Base-by-base conservation (phyloP, 2,888 invertebrate species). In the Coleophora deauratella region DNA sequence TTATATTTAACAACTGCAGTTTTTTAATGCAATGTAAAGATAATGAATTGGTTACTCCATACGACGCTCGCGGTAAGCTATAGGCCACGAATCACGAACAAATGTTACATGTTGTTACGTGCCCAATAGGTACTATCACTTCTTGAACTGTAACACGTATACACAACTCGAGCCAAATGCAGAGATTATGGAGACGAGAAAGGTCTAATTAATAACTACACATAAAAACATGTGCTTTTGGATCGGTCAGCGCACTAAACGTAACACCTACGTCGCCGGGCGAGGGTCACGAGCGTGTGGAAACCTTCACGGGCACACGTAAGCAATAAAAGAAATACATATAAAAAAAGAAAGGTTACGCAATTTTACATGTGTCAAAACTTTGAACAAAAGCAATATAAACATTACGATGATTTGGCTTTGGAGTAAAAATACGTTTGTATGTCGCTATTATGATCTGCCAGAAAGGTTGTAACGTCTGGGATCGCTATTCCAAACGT, bases 301-400 rank as follows among this genome's bases (percentile, higher is more conserved):
- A 77, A 79, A 81, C 77, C 81, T 80, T 81, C 78, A 77, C 69
- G 62, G 66, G 63, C 79, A 84, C 85, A 85, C 85, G 85, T 85
- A 84, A 80, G 85, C 82, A 82, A 75, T 73, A 71, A 71, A 71
- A 21, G 69, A 69, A 75, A 73, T 57, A 71, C 68, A n/a, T n/a
- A n/a, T n/a, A n/a, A 65, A 68, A 74, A 79, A 78, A 71, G 77
- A 79, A 75, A 77, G 78, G 81, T 85, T 84, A 84, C 84, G 84
- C 84, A 85, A 84, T 84, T 82, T 64, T 52, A 62, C 50, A 60
- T 60, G 64, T 65, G 72, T 69, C 68, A 67, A 67, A 59, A 55
- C 47, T 51, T n/a, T n/a, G n/a, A n/a, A n/a, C n/a, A 51, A 52
- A 51, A 37, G 56, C n/a, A n/a, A 42, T 46, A 50, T 36, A 46